A percentile compares a stretch with the other conserved stretches of the same genome.
phyloP scores from a whole-genome alignment of 2,888 invertebrate genomes.

The Argynnis bischoffii region DNA sequence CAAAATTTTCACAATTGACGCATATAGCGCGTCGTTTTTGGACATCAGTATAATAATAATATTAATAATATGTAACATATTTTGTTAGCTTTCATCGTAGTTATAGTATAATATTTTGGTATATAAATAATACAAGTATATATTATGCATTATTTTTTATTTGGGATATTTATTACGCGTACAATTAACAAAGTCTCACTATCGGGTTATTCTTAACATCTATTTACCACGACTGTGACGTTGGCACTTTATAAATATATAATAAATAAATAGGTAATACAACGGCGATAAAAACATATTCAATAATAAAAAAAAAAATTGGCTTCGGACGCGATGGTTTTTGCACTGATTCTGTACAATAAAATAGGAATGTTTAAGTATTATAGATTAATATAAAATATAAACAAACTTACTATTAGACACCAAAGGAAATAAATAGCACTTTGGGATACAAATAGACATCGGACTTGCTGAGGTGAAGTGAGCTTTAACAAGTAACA shows the following conservation, averaged over 20 bases:
- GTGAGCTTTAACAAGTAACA: not conserved
- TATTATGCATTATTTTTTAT: conserved; percentile 36
- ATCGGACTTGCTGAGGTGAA: not conserved
- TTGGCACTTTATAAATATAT: conserved; percentile 27
- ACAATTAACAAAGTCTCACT: conserved; percentile 56
- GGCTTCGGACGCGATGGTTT: conserved; percentile 53
- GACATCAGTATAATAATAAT: not conserved
- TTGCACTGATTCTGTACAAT: conserved; percentile 49
- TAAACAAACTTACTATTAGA: conserved; percentile 9
- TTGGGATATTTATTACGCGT: conserved; percentile 44
- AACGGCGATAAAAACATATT: conserved; percentile 33
- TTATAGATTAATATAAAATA: conserved; percentile 19
- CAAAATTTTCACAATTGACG: not conserved
- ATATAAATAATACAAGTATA: conserved; percentile 32
- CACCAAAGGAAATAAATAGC: conserved; percentile 19
- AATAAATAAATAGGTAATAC: conserved; percentile 30
- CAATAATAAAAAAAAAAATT: conserved; percentile 44
- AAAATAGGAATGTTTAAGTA: conserved; percentile 27
- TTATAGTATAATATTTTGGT: conserved; percentile 17
- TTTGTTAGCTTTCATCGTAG: conserved; percentile 17
- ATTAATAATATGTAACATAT: conserved; percentile 6
- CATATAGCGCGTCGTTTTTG: conserved; percentile 17
- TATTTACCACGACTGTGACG: conserved; percentile 49
- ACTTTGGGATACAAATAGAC: conserved; percentile 12
- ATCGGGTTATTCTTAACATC: conserved; percentile 73